Evolutionary conservation across 2,888 invertebrate genomes (phyloP), one percentile per base, ranked within the genome.

Genomic region (Drosophila vallismaia): DNA sequence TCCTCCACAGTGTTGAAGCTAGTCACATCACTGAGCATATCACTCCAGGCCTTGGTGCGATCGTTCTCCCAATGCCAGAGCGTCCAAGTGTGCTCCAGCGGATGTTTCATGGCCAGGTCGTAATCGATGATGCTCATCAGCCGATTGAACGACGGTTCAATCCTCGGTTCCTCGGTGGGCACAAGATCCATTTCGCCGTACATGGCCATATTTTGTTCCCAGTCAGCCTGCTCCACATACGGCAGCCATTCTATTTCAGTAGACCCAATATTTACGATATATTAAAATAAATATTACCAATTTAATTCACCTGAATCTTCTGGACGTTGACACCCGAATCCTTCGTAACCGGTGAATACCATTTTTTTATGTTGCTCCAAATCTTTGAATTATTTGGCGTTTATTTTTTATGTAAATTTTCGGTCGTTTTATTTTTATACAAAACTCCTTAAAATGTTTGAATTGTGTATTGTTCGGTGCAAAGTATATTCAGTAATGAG

Each of bases 21-120:
- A 54, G 97, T 96, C 58, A 99, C 95, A 92, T 97, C 95, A 89
- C 96, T 95, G 85, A 97, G 95, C 92, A 97, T 97, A 80, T 97
- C 96, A 90, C 96, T 96, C 99, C 99, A 99, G 69, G 94, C 92
- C 88, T 94, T 95, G 36, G 70, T 60, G 90, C 96, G 95, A 91
- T 98, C 98, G 88, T 95, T 96, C 91, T 99, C 98, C 91, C 95
- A 98, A 92, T 98, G 99, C 99, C 99, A 99, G 72, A 99, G 93
- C 4, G 98, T 97, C 99, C 99, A 99, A 55, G 94, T 95, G 91
- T 97, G 96, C 92, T 98, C 97, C 74, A 99, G 92, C 2, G 98
- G 98, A 92, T 98, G 98, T 92, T 98, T 98, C 70, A 94, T 93
- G 60, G 94, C 91, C 84, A 94, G 93, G 86, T 94, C 94, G 93